A percentile compares a stretch with the other conserved stretches of the same genome.
Conservation (phyloP, 2,888 invertebrate genomes). For the Caenorhabditis parvicauda region DNA sequence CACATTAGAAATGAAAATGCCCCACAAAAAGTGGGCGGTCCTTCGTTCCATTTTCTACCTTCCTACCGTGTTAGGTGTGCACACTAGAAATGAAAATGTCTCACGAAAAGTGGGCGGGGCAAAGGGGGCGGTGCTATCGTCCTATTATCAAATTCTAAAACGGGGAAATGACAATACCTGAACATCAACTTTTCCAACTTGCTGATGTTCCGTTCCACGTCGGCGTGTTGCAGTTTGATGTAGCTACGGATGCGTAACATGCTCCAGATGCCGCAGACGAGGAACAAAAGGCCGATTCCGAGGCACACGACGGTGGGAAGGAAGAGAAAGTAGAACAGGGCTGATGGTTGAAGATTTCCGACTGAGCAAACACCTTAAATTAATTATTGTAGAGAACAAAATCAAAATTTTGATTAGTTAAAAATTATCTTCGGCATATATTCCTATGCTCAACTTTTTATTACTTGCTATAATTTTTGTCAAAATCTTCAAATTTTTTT, state of each 20-base stretch:
- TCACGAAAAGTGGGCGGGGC: too few species aligned
- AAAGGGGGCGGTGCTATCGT: too few species aligned
- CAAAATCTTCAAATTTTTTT: too few species aligned
- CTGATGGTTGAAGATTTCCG: constrained; percentile 86
- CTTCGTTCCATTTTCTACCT: too few species aligned
- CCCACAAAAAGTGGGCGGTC: too few species aligned
- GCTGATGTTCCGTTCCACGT: constrained; percentile 70
- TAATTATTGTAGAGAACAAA: too few species aligned
- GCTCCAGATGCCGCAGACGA: constrained; percentile 87
- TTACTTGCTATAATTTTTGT: too few species aligned
- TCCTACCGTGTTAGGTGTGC: too few species aligned
- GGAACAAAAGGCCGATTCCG: constrained; percentile 79
- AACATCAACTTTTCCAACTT: constrained; percentile 75
- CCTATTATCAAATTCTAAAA: not conserved
- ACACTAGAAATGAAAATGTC: too few species aligned
- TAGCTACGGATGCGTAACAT: constrained; percentile 82
- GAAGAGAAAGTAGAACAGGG: constrained; percentile 78
- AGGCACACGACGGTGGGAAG: constrained; percentile 82
- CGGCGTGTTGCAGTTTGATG: constrained; percentile 40
- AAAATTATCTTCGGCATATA: not conserved
- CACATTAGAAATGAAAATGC: too few species aligned
- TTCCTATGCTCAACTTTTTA: not conserved
- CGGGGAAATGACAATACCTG: constrained; percentile 11
- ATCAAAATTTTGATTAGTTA: too few species aligned
- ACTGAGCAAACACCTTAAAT: constrained; percentile 76